These are phyloP conservation scores for Tadarida brasiliensis DNA, from an alignment of 2,797 vertebrate genomes.

Conservation along the genomic window DNA sequence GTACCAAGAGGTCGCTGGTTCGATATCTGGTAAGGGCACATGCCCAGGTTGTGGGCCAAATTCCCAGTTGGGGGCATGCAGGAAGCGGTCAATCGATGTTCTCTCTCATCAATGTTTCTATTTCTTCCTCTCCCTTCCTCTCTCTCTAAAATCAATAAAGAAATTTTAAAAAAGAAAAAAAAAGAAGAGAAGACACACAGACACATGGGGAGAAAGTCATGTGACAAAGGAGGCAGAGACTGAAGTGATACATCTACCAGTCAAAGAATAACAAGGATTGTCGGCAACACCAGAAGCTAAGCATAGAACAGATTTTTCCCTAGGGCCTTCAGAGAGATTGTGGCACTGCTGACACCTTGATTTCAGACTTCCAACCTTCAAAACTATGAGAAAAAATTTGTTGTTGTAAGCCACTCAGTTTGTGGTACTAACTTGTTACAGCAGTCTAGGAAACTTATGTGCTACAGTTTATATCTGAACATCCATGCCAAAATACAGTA, in stretches of 20 bases:
- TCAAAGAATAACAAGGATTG: background rate
- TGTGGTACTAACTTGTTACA: background rate
- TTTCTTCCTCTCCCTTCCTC: no score
- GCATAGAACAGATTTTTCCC: background rate
- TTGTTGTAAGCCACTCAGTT: background rate
- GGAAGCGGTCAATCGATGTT: no score
- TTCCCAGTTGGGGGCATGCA: no score
- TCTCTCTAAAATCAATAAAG: no score
- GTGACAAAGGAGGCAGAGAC: background rate
- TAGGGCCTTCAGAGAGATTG: background rate
- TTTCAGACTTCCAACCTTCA: background rate
- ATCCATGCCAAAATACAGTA: background rate
- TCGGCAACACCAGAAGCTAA: background rate
- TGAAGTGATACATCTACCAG: background rate
- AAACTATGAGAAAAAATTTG: conserved; percentile 10
- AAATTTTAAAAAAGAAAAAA: no score
- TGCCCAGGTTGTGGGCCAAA: no score
- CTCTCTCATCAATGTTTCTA: no score
- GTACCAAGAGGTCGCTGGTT: no score
- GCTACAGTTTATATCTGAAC: background rate
- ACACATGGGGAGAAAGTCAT: background rate
- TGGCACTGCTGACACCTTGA: background rate
- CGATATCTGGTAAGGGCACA: no score
- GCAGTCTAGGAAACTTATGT: background rate
- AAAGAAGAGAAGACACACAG: background rate